Evolutionary conservation across 2,888 invertebrate species (phyloP).

Genomic region (Leucozona laternaria): DNA sequence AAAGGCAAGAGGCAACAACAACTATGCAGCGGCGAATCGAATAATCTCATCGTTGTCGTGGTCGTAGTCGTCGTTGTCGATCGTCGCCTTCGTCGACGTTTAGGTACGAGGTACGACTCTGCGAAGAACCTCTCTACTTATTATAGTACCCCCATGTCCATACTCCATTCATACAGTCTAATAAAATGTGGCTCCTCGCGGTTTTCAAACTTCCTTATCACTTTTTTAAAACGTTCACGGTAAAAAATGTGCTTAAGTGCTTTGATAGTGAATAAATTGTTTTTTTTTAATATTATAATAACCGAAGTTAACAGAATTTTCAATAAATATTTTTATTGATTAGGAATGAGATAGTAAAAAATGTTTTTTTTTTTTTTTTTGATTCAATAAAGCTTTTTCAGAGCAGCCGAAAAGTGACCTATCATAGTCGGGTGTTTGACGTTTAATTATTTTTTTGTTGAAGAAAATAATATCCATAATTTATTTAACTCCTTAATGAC

Average conservation of each 20-base stretch:
- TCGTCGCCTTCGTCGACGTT: slow-evolving; percentile 21
- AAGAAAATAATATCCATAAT: too few species aligned
- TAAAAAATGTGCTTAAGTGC: slow-evolving; percentile 65
- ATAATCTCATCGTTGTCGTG: slow-evolving; percentile 51
- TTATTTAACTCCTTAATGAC: too few species aligned
- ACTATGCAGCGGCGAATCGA: slow-evolving; percentile 47
- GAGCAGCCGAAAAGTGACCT: neutral
- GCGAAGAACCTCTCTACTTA: slow-evolving; percentile 15
- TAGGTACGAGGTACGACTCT: slow-evolving; percentile 36
- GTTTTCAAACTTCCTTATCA: slow-evolving; percentile 67
- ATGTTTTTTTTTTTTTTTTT: neutral
- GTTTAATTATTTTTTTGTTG: too few species aligned
- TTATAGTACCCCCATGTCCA: slow-evolving; percentile 46
- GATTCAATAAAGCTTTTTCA: neutral
- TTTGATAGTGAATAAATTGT: slow-evolving; percentile 26
- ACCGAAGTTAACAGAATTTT: neutral
- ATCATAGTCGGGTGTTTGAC: neutral
- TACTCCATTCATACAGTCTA: slow-evolving; percentile 60
- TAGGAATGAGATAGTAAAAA: neutral
- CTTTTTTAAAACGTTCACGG: slow-evolving; percentile 55
- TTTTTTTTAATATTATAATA: slow-evolving; percentile 27
- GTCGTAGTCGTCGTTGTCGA: slow-evolving; percentile 26
- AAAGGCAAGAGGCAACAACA: slow-evolving; percentile 40
- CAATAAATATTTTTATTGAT: slow-evolving; percentile 5
- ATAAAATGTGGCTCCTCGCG: slow-evolving; percentile 68